A percentile compares a stretch with the other conserved stretches of the same genome.
phyloP scores from a whole-genome alignment of 2,888 invertebrate species.

The Chymomyza amoena region DNA sequence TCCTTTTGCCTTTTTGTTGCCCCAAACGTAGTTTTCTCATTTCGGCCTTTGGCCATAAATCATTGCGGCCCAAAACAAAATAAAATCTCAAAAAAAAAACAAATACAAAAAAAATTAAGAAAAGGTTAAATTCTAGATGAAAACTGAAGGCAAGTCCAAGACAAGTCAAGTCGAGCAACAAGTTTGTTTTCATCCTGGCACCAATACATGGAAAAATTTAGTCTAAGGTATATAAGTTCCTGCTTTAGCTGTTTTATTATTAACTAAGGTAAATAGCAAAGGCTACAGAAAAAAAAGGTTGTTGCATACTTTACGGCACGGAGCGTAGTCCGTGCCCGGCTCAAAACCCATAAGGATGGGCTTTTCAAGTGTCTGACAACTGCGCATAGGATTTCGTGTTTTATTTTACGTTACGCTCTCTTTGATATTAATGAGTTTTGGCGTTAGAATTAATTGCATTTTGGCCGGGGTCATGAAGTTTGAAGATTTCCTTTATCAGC shows the following conservation, averaged over 20 bases:
- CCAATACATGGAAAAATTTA: background rate
- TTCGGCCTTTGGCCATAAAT: slow-evolving; percentile 67
- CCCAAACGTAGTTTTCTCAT: background rate
- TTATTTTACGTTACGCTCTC: slow-evolving; percentile 23
- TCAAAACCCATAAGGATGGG: slow-evolving; percentile 6
- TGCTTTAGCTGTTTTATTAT: slow-evolving; percentile 65
- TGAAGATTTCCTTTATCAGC: background rate
- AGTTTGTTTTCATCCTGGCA: slow-evolving; percentile 69
- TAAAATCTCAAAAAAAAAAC: background rate
- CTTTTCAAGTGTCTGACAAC: slow-evolving; percentile 49
- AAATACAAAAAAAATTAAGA: slow-evolving; percentile 14
- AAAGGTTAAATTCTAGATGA: slow-evolving; percentile 60
- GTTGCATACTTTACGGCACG: slow-evolving; percentile 1
- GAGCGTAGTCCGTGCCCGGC: slow-evolving; percentile 3
- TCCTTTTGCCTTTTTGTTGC: background rate
- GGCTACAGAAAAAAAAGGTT: slow-evolving; percentile 35
- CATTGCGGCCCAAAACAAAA: slow-evolving; percentile 45
- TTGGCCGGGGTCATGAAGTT: slow-evolving; percentile 21
- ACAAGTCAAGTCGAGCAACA: slow-evolving; percentile 48
- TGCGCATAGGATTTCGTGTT: background rate
- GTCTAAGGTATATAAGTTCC: slow-evolving; percentile 42
- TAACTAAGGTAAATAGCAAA: slow-evolving; percentile 68
- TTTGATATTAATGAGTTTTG: slow-evolving; percentile 68
- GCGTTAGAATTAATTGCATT: slow-evolving; percentile 71
- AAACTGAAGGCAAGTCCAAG: slow-evolving; percentile 37